A percentile compares a stretch with the other conserved stretches of the same genome.
phyloP scores from a whole-genome alignment of 2,888 invertebrate genomes.

The Dynastes grantii region DNA sequence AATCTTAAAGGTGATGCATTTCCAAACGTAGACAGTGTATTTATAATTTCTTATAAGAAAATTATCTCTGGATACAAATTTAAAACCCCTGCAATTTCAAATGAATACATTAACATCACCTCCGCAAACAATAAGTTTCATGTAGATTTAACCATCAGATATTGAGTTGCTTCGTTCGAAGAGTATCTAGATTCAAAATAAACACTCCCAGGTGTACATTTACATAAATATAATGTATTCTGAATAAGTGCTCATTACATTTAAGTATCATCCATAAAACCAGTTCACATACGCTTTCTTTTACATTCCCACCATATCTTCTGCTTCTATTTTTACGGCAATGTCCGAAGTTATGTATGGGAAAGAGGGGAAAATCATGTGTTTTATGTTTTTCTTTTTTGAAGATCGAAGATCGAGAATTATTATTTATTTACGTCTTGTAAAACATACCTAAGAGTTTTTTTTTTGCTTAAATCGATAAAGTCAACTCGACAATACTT shows the following conservation, averaged over 20 bases:
- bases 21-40: too few species aligned
- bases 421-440: too few species aligned
- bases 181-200: neutral
- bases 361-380: too few species aligned
- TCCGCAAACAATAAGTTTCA: too few species aligned
- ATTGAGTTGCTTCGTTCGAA: neutral
- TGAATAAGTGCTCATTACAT: neutral
- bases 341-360: neutral
- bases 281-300: neutral
- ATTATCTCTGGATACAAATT: too few species aligned
- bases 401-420: too few species aligned
- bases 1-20: too few species aligned
- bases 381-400: too few species aligned
- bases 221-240: neutral
- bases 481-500: slow-evolving; percentile 19
- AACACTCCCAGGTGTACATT: neutral
- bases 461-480: neutral
- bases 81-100: too few species aligned
- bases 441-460: neutral
- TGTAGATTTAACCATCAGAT: neutral
- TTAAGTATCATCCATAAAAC: slow-evolving; percentile 6
- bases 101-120: too few species aligned
- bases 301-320: slow-evolving; percentile 16
- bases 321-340: slow-evolving; percentile 1
- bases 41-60: too few species aligned